Percentiles rank a stretch among this genome's conserved stretches.
phyloP scores from a whole-genome alignment of 1,140 invertebrate genomes.

The Zaprionus lachaisei region DNA sequence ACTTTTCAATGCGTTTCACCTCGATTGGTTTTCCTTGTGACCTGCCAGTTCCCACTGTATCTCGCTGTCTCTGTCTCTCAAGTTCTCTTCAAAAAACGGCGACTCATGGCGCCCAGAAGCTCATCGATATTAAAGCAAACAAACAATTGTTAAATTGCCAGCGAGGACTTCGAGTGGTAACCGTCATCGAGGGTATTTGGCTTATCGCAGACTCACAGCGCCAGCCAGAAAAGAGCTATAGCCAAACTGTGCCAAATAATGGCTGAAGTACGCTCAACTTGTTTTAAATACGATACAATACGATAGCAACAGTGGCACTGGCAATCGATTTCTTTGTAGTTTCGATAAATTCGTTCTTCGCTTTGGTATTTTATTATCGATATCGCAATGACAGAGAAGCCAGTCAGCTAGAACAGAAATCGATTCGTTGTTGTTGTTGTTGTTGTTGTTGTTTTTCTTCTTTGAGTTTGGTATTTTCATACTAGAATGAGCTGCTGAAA shows the following conservation, averaged over 20 bases:
- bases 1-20: not conserved
- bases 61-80: not conserved
- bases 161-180: conserved; percentile 1
- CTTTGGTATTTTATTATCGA: not conserved
- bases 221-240: too few species aligned
- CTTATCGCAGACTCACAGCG: not conserved
- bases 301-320: not conserved
- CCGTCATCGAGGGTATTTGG: conserved; percentile 1
- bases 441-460: not conserved
- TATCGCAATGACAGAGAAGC: conserved; percentile 3
- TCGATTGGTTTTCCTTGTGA: not conserved
- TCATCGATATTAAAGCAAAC: conserved; percentile 6
- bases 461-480: not conserved
- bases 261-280: too few species aligned
- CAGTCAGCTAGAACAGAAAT: conserved; percentile 5
- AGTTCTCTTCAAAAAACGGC: conserved; percentile 3
- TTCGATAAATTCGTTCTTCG: conserved; percentile 2
- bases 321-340: not conserved
- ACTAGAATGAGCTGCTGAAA: conserved; percentile 20
- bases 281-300: too few species aligned
- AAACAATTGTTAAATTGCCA: not conserved
- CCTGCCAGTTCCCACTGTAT: not conserved
- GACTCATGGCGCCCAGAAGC: conserved; percentile 4
- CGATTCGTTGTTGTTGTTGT: not conserved
- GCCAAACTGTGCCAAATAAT: too few species aligned